These are phyloP conservation scores for Hemitrygon akajei DNA, from an alignment of 2,797 vertebrate genomes.

Conservation along the genomic window DNA sequence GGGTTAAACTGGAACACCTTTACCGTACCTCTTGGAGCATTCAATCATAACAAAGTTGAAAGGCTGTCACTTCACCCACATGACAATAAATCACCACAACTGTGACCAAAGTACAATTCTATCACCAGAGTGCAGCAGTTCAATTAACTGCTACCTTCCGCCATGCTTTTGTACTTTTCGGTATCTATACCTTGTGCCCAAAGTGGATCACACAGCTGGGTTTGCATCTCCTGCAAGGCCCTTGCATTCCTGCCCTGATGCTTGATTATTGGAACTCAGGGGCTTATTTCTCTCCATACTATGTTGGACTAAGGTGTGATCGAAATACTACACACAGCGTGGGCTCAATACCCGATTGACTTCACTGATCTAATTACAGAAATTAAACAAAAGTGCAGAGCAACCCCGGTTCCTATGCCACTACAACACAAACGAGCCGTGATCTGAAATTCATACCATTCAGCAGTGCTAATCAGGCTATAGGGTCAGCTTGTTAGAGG, in stretches of 20 bases:
- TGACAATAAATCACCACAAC: not conserved
- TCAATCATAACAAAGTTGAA: conserved; percentile 9
- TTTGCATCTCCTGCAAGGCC: not conserved
- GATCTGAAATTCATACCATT: not conserved
- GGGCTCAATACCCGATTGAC: not conserved
- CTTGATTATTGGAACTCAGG: not conserved
- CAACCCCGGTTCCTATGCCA: not conserved
- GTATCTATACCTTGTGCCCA: not conserved
- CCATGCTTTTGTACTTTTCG: not conserved
- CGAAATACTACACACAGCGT: not conserved
- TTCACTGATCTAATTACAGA: not conserved
- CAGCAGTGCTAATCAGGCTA: no score
- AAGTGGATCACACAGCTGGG: not conserved
- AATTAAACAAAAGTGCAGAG: not conserved
- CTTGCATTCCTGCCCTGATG: not conserved
- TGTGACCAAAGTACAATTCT: not conserved
- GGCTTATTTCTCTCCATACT: not conserved
- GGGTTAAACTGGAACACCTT: no score
- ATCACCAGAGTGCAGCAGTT: not conserved
- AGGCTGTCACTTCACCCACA: not conserved
- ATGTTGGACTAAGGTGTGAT: not conserved
- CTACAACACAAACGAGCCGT: no score
- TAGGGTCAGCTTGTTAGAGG: no score
- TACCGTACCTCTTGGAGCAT: not conserved
- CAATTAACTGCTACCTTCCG: not conserved